Evolutionary conservation across 2,113 vertebrate species (phyloP).

Genomic region (Sinocyclocheilus anophthalmus): DNA sequence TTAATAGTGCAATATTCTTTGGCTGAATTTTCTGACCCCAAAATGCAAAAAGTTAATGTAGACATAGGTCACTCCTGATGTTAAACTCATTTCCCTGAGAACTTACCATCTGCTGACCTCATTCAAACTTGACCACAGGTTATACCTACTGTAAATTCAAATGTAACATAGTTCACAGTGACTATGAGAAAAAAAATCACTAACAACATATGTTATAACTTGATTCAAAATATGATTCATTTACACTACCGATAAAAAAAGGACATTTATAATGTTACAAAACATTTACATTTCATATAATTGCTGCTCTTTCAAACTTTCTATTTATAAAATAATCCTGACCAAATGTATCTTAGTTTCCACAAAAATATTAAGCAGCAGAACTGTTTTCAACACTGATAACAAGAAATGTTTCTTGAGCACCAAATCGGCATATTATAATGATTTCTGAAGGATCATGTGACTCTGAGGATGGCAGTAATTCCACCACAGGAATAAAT

Average conservation of each 20-base stretch:
- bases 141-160: neutral
- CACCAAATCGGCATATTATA: no score
- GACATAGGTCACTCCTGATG: constrained; percentile 46
- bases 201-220: neutral
- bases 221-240: no score
- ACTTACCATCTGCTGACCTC: constrained; percentile 38
- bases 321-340: no score
- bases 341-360: neutral
- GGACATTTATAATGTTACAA: no score
- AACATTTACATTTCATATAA: no score
- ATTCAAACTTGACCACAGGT: neutral
- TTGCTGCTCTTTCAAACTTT: no score
- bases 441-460: neutral
- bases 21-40: neutral
- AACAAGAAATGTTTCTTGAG: neutral
- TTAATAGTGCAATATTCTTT: neutral
- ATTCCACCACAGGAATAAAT: neutral
- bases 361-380: neutral
- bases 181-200: neutral
- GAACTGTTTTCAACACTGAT: neutral
- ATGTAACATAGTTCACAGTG: neutral
- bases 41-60: neutral
- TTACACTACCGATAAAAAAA: no score
- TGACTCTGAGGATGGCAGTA: neutral
- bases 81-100: constrained; percentile 9